These are phyloP conservation scores for Epirrhoe tristata DNA, from an alignment of 2,888 invertebrate species.

Conservation along the genomic window DNA sequence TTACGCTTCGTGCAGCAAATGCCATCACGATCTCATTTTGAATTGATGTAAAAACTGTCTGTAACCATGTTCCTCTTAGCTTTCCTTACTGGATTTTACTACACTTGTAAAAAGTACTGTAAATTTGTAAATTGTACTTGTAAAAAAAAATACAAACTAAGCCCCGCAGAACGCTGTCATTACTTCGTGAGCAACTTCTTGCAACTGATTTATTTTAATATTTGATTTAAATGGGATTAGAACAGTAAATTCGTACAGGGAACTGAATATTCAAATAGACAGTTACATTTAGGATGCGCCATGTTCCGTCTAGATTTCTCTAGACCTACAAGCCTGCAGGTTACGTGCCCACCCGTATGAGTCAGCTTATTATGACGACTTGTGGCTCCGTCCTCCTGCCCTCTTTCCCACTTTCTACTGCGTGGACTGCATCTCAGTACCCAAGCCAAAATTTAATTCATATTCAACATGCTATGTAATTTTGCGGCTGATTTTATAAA, in stretches of 20 bases:
- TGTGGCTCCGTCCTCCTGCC: conserved; percentile 51
- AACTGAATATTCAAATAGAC: conserved; percentile 23
- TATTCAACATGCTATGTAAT: conserved; percentile 10
- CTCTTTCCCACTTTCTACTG: conserved; percentile 60
- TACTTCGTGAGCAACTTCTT: conserved; percentile 1
- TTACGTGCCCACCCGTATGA: conserved; percentile 48
- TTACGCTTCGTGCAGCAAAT: conserved; percentile 65
- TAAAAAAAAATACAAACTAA: conserved; percentile 24
- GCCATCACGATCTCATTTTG: conserved; percentile 71
- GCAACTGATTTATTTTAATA: conserved; percentile 18
- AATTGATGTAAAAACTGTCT: conserved; percentile 58
- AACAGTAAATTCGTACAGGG: conserved; percentile 19
- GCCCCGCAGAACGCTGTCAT: conserved; percentile 17
- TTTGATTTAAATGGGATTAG: conserved; percentile 21
- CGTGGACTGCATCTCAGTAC: conserved; percentile 46
- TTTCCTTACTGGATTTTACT: conserved; percentile 29
- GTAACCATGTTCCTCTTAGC: conserved; percentile 26
- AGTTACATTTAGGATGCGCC: conserved; percentile 34
- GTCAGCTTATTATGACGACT: conserved; percentile 50
- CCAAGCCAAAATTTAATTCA: conserved; percentile 13
- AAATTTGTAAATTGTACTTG: too few species aligned
- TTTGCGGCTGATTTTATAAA: conserved; percentile 8
- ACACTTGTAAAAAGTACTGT: conserved; percentile 32
- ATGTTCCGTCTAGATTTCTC: conserved; percentile 45
- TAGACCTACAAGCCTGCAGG: conserved; percentile 36